Conservation (phyloP, 1,140 invertebrate species). For the Sipha flava region DNA sequence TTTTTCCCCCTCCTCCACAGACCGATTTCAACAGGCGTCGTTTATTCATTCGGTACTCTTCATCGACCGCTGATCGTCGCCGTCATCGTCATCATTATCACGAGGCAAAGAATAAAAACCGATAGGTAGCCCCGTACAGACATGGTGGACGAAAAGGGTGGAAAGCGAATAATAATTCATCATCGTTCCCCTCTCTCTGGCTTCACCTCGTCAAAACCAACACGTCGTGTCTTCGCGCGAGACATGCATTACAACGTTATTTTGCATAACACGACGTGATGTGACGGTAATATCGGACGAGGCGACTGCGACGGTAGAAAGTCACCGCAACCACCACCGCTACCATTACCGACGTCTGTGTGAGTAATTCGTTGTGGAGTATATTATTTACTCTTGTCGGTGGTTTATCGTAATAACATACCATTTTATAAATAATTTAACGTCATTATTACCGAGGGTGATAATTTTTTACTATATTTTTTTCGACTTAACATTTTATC, state of each 20-base stretch:
- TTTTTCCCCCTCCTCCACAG: background rate
- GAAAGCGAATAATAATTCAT: background rate
- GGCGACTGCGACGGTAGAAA: background rate
- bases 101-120: too few species aligned
- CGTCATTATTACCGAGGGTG: background rate
- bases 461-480: too few species aligned
- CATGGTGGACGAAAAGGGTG: background rate
- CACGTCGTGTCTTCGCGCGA: background rate
- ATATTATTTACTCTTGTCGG: background rate
- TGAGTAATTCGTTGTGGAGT: too few species aligned
- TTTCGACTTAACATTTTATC: background rate
- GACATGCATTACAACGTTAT: background rate
- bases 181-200: background rate
- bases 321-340: background rate
- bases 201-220: too few species aligned
- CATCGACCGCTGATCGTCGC: too few species aligned
- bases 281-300: background rate
- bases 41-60: too few species aligned
- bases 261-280: conserved; percentile 13
- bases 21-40: background rate
- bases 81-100: background rate
- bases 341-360: too few species aligned
- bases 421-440: background rate
- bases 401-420: background rate
- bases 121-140: too few species aligned